These are phyloP conservation scores for Nestor notabilis DNA, from an alignment of 2,113 vertebrate genomes.

Conservation along the genomic window DNA sequence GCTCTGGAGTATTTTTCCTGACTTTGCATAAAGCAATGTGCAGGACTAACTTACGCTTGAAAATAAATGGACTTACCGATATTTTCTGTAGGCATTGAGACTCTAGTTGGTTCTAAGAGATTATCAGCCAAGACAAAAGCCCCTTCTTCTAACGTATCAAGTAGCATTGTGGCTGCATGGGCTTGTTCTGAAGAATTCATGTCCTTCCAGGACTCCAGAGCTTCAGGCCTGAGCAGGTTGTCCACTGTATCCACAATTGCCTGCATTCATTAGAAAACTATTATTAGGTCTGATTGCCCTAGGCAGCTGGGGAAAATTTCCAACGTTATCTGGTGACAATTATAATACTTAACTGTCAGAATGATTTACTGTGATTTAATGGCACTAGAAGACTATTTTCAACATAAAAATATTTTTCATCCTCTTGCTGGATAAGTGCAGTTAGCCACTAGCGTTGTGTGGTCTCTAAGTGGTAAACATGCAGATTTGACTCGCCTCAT, in stretches of 20 bases:
- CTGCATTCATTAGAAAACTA: slow-evolving; percentile 81
- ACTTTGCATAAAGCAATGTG: not conserved
- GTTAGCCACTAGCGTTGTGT: slow-evolving; percentile 37
- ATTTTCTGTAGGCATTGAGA: slow-evolving; percentile 96
- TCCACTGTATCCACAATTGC: slow-evolving; percentile 98
- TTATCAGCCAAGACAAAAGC: slow-evolving; percentile 98
- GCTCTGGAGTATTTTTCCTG: not conserved
- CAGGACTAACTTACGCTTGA: not conserved
- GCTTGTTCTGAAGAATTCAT: slow-evolving; percentile 98
- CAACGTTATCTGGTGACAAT: slow-evolving; percentile 50
- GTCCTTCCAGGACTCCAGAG: slow-evolving; percentile 95
- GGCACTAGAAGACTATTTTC: slow-evolving; percentile 34
- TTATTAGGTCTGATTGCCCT: slow-evolving; percentile 64
- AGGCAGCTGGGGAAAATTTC: slow-evolving; percentile 39
- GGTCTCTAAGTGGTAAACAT: slow-evolving; percentile 12
- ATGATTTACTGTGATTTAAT: slow-evolving; percentile 70
- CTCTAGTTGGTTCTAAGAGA: slow-evolving; percentile 93
- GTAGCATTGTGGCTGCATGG: slow-evolving; percentile 96
- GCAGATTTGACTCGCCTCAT: not conserved
- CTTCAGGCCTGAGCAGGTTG: slow-evolving; percentile 95
- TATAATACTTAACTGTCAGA: slow-evolving; percentile 68
- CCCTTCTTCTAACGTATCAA: slow-evolving; percentile 96
- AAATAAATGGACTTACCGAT: slow-evolving; percentile 85
- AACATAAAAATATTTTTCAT: slow-evolving; percentile 39
- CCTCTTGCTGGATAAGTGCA: slow-evolving; percentile 35